These are phyloP conservation scores for Cossypha dichroa DNA, from an alignment of 2,797 vertebrate genomes.

Conservation along the genomic window DNA sequence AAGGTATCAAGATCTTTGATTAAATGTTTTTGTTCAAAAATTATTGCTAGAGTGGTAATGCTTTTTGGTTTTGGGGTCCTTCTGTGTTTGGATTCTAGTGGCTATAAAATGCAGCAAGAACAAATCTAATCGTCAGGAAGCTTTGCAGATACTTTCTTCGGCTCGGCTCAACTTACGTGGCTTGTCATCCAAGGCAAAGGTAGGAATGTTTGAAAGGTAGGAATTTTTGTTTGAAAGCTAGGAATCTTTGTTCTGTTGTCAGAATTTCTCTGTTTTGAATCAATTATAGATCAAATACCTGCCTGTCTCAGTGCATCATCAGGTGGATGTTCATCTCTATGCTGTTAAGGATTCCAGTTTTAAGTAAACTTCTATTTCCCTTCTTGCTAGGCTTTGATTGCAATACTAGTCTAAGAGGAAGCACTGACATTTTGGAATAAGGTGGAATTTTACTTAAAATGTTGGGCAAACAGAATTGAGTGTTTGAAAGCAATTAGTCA, in stretches of 20 bases:
- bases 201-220: constrained; percentile 77
- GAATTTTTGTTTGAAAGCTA: background rate
- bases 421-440: background rate
- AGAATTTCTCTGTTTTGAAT: background rate
- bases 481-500: background rate
- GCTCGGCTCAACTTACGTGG: constrained; percentile 89
- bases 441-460: background rate
- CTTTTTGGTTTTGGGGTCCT: background rate
- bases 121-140: constrained; percentile 83
- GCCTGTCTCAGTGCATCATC: background rate
- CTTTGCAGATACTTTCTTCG: constrained; percentile 88
- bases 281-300: background rate
- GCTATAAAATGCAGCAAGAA: constrained; percentile 85
- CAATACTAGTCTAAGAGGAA: background rate
- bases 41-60: background rate
- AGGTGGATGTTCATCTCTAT: background rate
- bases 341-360: background rate
- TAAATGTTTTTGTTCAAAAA: background rate
- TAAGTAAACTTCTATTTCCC: background rate
- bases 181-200: constrained; percentile 90
- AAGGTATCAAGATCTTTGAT: background rate
- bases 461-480: background rate
- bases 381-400: background rate
- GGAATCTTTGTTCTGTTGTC: background rate
- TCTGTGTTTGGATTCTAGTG: constrained; percentile 77